A percentile compares a stretch with the other conserved stretches of the same genome.
Conservation (phyloP, 2,113 vertebrate species). For the Callithrix jacchus region DNA sequence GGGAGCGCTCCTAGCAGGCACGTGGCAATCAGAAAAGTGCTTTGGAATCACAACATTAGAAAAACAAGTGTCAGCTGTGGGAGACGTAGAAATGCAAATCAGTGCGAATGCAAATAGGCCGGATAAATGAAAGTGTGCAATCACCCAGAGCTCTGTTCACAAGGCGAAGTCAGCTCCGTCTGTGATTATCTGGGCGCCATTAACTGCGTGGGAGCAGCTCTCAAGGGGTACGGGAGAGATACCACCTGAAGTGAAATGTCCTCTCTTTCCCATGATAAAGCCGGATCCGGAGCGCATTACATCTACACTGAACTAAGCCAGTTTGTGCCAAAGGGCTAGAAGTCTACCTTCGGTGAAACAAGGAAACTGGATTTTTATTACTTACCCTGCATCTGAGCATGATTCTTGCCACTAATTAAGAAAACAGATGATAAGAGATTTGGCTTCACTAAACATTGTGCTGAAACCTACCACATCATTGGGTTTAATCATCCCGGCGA, state of each 20-base stretch:
- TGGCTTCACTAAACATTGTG: rapidly evolving
- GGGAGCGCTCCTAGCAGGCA: background rate
- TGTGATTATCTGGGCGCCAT: slow-evolving; percentile 7
- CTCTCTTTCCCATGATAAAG: background rate
- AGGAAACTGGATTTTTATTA: background rate
- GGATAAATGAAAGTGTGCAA: background rate
- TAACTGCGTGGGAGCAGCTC: background rate
- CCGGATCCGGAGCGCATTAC: rapidly evolving
- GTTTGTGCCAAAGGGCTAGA: background rate
- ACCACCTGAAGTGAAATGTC: background rate
- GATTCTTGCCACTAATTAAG: background rate
- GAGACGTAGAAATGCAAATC: background rate
- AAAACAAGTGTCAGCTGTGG: slow-evolving; percentile 12
- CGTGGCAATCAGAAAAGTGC: slow-evolving; percentile 13
- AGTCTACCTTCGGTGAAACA: background rate
- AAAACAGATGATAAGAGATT: background rate
- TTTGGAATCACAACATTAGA: background rate
- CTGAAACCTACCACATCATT: rapidly evolving
- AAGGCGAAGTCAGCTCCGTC: background rate
- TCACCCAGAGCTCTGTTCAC: background rate
- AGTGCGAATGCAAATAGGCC: background rate
- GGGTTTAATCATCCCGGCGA: too few relatives aligned
- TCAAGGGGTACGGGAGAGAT: background rate
- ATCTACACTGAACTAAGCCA: background rate
- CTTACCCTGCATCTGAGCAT: rapidly evolving